phyloP scores from a whole-genome alignment of 2,888 invertebrate genomes.

The Cheilosia urbana region DNA sequence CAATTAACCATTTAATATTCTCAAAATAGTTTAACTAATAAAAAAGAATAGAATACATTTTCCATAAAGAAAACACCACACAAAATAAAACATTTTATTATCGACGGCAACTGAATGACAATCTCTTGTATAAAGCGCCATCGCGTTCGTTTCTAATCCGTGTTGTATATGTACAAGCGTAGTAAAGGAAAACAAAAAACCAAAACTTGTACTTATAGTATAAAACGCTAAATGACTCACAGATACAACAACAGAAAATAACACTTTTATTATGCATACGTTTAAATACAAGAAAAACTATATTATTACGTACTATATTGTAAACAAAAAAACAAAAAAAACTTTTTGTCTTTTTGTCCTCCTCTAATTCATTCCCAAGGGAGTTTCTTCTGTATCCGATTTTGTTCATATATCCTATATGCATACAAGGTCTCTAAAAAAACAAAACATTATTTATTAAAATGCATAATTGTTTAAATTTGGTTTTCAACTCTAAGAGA shows the following conservation, averaged over 20 bases:
- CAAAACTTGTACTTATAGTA: slow-evolving; percentile 37
- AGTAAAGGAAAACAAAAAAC: slow-evolving; percentile 32
- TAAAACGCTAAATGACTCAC: slow-evolving; percentile 56
- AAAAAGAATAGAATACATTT: slow-evolving; percentile 52
- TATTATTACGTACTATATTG: slow-evolving; percentile 47
- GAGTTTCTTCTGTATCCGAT: slow-evolving; percentile 61
- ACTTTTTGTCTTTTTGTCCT: slow-evolving; percentile 65
- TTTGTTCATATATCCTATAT: slow-evolving; percentile 49
- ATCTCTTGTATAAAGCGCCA: slow-evolving; percentile 75
- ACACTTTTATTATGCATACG: slow-evolving; percentile 58
- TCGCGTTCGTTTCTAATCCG: slow-evolving; percentile 71
- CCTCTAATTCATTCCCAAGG: slow-evolving; percentile 71
- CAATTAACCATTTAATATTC: slow-evolving; percentile 66
- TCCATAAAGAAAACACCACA: slow-evolving; percentile 47
- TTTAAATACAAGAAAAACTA: slow-evolving; percentile 31
- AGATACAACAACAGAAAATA: slow-evolving; percentile 47
- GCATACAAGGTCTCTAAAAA: slow-evolving; percentile 50
- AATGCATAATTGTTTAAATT: slow-evolving; percentile 29
- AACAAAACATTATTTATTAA: slow-evolving; percentile 38
- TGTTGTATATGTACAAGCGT: slow-evolving; percentile 61
- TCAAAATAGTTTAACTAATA: slow-evolving; percentile 59
- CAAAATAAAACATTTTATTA: slow-evolving; percentile 55
- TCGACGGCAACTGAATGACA: slow-evolving; percentile 76
- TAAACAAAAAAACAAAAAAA: slow-evolving; percentile 38
- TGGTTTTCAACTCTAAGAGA: slow-evolving; percentile 39